Base-by-base conservation (phyloP, 2,888 invertebrate species). In the Ectemnius lituratus region DNA sequence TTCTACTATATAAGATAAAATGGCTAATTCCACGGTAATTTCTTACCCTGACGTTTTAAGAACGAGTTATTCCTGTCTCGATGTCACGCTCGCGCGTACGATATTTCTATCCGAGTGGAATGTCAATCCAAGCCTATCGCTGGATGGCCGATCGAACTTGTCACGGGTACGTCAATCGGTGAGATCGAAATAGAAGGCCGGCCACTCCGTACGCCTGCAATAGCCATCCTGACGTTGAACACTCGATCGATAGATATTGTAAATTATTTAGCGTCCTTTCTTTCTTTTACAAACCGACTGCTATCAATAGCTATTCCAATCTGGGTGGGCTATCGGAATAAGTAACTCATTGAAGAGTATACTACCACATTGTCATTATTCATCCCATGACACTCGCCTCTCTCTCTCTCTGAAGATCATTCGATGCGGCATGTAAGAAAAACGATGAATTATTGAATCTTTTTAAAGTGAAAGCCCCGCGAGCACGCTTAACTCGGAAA, bases 61-160 rank as follows among this genome's bases (percentile, higher is more conserved):
- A 65, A 67, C 52, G 64, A 62, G 63, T 68, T 76, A 76, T 79
- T 81, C 67, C 68, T 59, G 67, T 66, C 52, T 46, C 65, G 58
- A 65, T 62, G 65, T 78, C 78, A 64, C 66, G 62, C 70, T 58
- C 49, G 46, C 23, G 37, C 56, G 62, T 66, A 58, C 67, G 71
- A 73, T 81, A 76, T 71, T 76, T 75, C 75, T 75, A 66, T 63
- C 52, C 73, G 67, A 63, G 66, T 68, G 47, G 70, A 76, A 78
- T 70, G 81, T 78, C 81, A 67, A 74, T 79, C 81, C 74, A 66
- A 52, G 46, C 70, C 62, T 69, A 67, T 71, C 67, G 78, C 59
- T 68, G 72, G 67, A 61, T 74, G 75, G 67, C 58, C 65, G 63
- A 68, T 81, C 65, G 69, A 52, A 52, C 49, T 59, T 75, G 72